Percentiles rank a stretch among this genome's conserved stretches.
Conservation (phyloP, 2,113 vertebrate species). For the Mellivora capensis region DNA sequence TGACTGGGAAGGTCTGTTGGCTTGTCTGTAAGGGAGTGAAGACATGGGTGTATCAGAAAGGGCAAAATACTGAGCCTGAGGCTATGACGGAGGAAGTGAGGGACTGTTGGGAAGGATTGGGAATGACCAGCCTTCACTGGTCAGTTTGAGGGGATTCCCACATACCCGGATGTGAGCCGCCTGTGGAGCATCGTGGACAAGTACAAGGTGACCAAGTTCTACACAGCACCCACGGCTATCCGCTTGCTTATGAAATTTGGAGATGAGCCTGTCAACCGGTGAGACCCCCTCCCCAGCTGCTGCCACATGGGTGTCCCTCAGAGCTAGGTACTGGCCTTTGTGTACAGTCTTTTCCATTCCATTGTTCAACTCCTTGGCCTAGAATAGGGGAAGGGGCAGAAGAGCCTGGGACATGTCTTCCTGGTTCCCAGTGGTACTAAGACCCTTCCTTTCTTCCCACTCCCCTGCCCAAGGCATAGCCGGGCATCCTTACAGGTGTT, state of each 20-base stretch:
- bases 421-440: slow-evolving; percentile 24
- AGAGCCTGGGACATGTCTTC: neutral
- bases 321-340: neutral
- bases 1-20: neutral
- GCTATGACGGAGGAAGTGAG: neutral
- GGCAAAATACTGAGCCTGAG: neutral
- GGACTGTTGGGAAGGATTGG: neutral
- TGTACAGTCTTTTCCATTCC: neutral
- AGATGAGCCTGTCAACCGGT: slow-evolving; percentile 94
- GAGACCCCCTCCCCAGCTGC: slow-evolving; percentile 63
- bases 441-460: slow-evolving; percentile 38
- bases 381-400: neutral
- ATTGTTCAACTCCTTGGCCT: neutral
- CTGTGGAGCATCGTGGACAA: slow-evolving; percentile 96
- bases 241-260: slow-evolving; percentile 97
- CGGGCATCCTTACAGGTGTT: slow-evolving; percentile 92
- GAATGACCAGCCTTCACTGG: slow-evolving; percentile 56
- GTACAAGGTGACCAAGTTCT: slow-evolving; percentile 96
- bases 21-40: slow-evolving; percentile 38
- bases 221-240: slow-evolving; percentile 97
- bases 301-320: neutral
- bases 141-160: slow-evolving; percentile 98
- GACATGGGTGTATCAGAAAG: slow-evolving; percentile 17
- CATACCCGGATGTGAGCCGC: slow-evolving; percentile 91
- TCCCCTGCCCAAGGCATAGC: slow-evolving; percentile 84